These are phyloP conservation scores for Cygnus olor DNA, from an alignment of 2,797 vertebrate genomes.

Conservation along the genomic window DNA sequence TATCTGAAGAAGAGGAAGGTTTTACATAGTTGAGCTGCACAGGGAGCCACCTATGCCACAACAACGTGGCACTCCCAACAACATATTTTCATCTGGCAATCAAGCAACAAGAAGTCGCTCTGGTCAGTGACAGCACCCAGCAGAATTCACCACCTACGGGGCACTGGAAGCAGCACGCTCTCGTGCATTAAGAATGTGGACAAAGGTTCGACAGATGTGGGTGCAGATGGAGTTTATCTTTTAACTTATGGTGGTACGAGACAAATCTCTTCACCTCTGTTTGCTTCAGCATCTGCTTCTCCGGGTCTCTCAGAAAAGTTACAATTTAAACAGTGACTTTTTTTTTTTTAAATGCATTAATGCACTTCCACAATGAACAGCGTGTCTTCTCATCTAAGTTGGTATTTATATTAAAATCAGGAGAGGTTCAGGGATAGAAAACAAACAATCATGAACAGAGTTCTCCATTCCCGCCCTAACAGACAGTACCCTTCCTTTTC, in stretches of 20 bases:
- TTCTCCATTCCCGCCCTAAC: not conserved
- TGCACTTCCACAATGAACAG: not conserved
- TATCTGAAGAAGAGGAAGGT: not conserved
- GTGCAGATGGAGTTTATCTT: not conserved
- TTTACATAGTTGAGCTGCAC: not conserved
- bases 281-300: not conserved
- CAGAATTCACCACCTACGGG: not conserved
- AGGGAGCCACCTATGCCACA: not conserved
- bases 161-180: not conserved
- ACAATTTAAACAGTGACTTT: not conserved
- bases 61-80: not conserved
- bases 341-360: not conserved
- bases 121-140: fast-evolving
- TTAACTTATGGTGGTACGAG: fast-evolving
- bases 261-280: not conserved
- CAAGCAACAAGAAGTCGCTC: not conserved
- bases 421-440: not conserved
- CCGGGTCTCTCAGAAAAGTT: not conserved
- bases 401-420: not conserved
- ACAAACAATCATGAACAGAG: fast-evolving
- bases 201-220: not conserved
- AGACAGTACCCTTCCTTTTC: not conserved
- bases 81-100: not conserved
- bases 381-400: not conserved
- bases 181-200: not conserved